Evolutionary conservation across 2,888 invertebrate species (phyloP), one percentile per base, ranked within the genome.

Genomic region (Chouioia cunea): DNA sequence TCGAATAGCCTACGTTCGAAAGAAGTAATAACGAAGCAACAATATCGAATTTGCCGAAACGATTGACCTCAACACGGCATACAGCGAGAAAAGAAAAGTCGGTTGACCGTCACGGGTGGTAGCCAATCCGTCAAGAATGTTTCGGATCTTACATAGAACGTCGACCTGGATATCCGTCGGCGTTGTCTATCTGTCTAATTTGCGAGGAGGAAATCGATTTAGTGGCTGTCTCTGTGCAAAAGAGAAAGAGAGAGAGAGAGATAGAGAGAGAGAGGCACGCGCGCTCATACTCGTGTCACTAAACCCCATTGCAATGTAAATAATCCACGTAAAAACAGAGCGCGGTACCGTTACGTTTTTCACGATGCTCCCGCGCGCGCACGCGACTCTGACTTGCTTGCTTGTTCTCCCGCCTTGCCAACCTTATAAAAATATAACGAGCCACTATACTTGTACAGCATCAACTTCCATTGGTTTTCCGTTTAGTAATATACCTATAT

Each of bases 121-220:
- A 57, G 58, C 64, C 53, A 58, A 73, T 73, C 48, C 73, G 65
- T 73, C 73, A 66, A 58, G 47, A 36, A 12, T 8, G 57, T 50
- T 48, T 64, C 54, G 3, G 20, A 64, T 65, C 54, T 50, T 71
- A n/a, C n/a, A n/a, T 64, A 67, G 43, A 48, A 71, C 52, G 56
- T 57, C 73, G 72, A 74, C 71, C 74, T 71, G 70, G 64, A 70
- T 73, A 68, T 64, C 68, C 36, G 47, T 63, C 62, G 36, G 36
- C 12, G 36, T 27, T 27, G 27, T 27, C 27, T 27, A 6, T 50
- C n/a, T 43, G 36, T 15, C 10, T 69, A 60, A 60, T 65, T 74
- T 64, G 65, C 72, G 69, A 64, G 63, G 74, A 71, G 76, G 74
- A 76, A 77, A 77, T 75, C 76, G 74, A 74, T 76, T 76, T 75